Conservation (phyloP, 1,140 invertebrate species). For the Lycorma delicatula region DNA sequence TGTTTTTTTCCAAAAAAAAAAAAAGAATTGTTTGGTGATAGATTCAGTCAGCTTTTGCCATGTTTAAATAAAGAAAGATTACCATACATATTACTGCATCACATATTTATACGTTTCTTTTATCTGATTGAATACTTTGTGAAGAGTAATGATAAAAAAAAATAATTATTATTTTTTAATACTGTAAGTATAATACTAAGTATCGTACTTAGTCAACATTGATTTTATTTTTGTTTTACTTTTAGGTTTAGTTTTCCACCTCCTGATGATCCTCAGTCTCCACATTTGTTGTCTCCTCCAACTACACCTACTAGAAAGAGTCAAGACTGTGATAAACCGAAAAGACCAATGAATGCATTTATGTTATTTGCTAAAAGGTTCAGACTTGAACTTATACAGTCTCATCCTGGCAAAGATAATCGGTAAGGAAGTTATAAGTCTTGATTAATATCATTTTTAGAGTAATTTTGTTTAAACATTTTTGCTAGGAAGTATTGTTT, state of each 20-base stretch:
- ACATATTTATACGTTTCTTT: too few relatives aligned
- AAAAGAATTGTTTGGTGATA: too few relatives aligned
- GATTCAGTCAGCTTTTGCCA: too few relatives aligned
- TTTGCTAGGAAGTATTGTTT: too few relatives aligned
- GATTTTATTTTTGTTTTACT: neutral
- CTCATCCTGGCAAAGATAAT: slow-evolving; percentile 48
- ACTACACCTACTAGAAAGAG: slow-evolving; percentile 24
- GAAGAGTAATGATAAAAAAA: too few relatives aligned
- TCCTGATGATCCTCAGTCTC: slow-evolving; percentile 19
- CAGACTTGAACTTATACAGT: slow-evolving; percentile 43
- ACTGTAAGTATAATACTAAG: too few relatives aligned
- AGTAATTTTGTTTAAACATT: neutral
- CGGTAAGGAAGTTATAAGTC: slow-evolving; percentile 35
- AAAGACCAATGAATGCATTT: slow-evolving; percentile 50
- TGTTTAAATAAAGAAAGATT: too few relatives aligned
- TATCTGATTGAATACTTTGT: too few relatives aligned
- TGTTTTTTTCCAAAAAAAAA: too few relatives aligned
- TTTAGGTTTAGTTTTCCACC: slow-evolving; percentile 26
- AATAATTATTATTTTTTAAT: too few relatives aligned
- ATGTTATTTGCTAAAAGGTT: slow-evolving; percentile 48
- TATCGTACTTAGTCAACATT: too few relatives aligned
- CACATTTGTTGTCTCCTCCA: slow-evolving; percentile 22
- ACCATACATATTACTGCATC: too few relatives aligned
- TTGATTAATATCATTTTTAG: neutral
- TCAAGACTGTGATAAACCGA: slow-evolving; percentile 24